A percentile compares a stretch with the other conserved stretches of the same genome.
Evolutionary conservation across 2,888 invertebrate genomes (phyloP).

Genomic region (Dynastes grantii): DNA sequence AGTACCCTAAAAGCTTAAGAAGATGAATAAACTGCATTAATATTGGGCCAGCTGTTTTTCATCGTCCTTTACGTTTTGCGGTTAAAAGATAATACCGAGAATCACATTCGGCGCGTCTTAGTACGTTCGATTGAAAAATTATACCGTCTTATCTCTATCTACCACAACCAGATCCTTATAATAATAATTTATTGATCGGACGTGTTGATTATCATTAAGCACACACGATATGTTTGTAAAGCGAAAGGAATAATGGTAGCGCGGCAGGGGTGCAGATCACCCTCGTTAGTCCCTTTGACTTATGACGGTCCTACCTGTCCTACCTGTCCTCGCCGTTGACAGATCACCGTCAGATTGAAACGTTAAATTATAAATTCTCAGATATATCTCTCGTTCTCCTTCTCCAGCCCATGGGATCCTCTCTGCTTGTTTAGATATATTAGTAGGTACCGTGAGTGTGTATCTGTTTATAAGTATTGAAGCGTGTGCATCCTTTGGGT

Average conservation of each 20-base stretch:
- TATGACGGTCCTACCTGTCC: constrained; percentile 54
- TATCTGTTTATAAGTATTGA: constrained; percentile 25
- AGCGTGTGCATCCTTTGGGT: not conserved
- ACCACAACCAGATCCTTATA: constrained; percentile 37
- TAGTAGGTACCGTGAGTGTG: not conserved
- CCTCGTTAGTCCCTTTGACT: constrained; percentile 54
- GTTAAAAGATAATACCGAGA: constrained; percentile 12
- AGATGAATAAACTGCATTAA: too few species aligned
- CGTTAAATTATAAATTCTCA: constrained; percentile 51
- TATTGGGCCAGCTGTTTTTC: not conserved
- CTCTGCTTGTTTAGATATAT: constrained; percentile 1
- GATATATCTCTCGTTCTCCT: constrained; percentile 36
- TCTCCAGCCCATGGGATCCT: not conserved
- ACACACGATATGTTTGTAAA: constrained; percentile 41
- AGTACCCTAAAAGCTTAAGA: too few species aligned
- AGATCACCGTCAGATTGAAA: constrained; percentile 53
- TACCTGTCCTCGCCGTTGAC: constrained; percentile 53
- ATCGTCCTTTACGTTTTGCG: not conserved
- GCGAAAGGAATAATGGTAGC: constrained; percentile 45
- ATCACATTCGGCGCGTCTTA: constrained; percentile 10
- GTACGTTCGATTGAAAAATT: constrained; percentile 40
- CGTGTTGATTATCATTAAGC: constrained; percentile 47
- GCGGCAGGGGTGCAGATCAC: constrained; percentile 52
- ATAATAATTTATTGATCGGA: constrained; percentile 46
- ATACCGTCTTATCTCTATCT: constrained; percentile 31